Base-by-base conservation (phyloP, 2,797 vertebrate species). In the Bradypodion ventrale region DNA sequence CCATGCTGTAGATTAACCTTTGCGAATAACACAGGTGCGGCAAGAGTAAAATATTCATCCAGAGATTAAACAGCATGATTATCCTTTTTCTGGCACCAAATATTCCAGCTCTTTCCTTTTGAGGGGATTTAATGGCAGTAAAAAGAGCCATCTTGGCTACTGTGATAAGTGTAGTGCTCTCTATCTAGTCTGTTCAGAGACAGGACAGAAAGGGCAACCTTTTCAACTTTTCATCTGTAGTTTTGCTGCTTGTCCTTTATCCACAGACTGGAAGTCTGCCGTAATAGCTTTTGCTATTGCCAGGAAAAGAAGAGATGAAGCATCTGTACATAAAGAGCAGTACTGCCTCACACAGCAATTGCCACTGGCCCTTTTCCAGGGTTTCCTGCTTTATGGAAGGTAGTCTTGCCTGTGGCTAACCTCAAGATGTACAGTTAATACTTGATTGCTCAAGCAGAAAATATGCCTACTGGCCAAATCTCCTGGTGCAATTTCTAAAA, bases 101-200 rank as follows among this genome's bases (percentile, higher is more conserved):
- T 83, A 78, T 78, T 75, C 42, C 40, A 75, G 4, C 42, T 72
- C 12, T 80, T 65, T 81, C 0, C 83, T 88, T 78, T 83, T 37
- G 73, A 87, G 0, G 12, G 9, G 78, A 9, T 72, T 77, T 75
- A 83, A 56, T 63, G 32, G 1, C 2, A 13, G 70, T 85, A 12
- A 59, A 27, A 83, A 62, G 15, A 8, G 56, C 1, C 60, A 21
- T 29, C 74, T 83, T 86, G 74, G 32, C 29, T 75, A 16, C 0
- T 63, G 13, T 63, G 62, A 75, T 62, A 80, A 80, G 27, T 66
- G 0, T 77, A 73, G 85, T 83, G 1, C 5, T 87, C 9, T 56
- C 5, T 77, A 0, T 83, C 87, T 88, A 25, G 85, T 19, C 68
- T 25, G 4, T n/a, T 88, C 0, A 78, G 46, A 5, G 29, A 80